These are phyloP conservation scores for Tethya wilhelma DNA, from an alignment of 37 sponge, comb jelly and placozoan genomes.

Conservation along the genomic window DNA sequence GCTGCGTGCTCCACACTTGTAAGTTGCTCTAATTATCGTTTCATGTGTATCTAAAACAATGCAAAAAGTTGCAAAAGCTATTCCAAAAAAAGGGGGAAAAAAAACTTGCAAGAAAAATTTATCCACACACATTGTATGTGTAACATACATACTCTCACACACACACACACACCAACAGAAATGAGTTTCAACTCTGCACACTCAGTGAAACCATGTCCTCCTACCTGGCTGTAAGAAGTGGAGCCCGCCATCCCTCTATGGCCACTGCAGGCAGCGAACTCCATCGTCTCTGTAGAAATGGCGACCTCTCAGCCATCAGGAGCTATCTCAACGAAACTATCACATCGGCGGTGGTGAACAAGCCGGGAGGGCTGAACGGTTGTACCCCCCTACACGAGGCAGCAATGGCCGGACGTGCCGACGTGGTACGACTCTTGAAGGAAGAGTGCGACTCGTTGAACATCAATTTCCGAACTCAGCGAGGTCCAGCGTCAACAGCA, in stretches of 20 bases:
- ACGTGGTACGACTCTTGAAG: constrained; percentile 36
- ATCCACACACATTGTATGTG: no score
- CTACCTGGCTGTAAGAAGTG: no score
- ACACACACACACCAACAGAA: no score
- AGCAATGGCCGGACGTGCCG: constrained; percentile 46
- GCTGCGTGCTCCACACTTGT: no score
- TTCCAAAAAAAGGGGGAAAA: no score
- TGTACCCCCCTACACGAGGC: constrained; percentile 67
- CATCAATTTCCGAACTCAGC: constrained; percentile 38
- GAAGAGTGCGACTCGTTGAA: constrained; percentile 46
- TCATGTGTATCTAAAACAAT: no score
- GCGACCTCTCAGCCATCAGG: constrained; percentile 52
- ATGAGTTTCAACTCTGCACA: no score
- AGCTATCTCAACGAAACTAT: constrained; percentile 57
- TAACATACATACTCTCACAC: no score
- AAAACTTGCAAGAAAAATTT: no score
- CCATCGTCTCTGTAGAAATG: constrained; percentile 50
- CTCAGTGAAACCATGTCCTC: no score
- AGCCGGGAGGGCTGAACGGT: constrained; percentile 34
- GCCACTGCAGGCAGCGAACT: constrained; percentile 39
- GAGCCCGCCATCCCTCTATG: constrained; percentile 28
- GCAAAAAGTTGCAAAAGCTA: no score
- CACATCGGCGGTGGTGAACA: constrained; percentile 20
- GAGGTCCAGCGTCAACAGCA: constrained; percentile 53
- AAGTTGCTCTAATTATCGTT: no score